A percentile compares a stretch with the other conserved stretches of the same genome.
phyloP scores from a whole-genome alignment of 2,113 vertebrate species.

The Phyllostomus discolor region DNA sequence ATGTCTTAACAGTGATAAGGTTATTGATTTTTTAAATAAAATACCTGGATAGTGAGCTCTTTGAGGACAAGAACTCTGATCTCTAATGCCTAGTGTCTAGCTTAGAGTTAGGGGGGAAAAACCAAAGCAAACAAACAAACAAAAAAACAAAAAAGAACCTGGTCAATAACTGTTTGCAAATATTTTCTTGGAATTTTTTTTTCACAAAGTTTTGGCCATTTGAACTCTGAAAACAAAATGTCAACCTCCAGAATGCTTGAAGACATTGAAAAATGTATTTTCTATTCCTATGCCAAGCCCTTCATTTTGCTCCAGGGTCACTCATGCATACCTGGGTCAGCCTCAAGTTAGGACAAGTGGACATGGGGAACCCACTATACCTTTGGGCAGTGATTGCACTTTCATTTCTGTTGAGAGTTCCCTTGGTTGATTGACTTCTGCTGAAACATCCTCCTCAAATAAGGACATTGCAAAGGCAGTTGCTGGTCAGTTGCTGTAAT shows the following conservation, averaged over 20 bases:
- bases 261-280: not conserved
- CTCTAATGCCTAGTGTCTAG: not conserved
- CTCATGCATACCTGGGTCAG: not conserved
- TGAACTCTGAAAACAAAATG: slow-evolving; percentile 40
- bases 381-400: not conserved
- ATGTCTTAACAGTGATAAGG: not conserved
- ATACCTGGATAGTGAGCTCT: not conserved
- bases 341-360: not conserved
- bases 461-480: not conserved
- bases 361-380: not conserved
- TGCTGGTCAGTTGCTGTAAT: not conserved
- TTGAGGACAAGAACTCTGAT: not conserved
- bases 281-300: not conserved
- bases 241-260: not conserved
- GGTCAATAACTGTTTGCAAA: not conserved
- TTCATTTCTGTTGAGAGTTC: not conserved
- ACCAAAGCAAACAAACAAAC: not conserved
- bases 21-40: not conserved
- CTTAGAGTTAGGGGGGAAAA: not conserved
- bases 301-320: not conserved
- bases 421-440: not conserved
- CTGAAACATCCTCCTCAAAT: not conserved
- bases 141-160: not conserved
- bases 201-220: slow-evolving; percentile 15
- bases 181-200: slow-evolving; percentile 2